Base-by-base conservation (phyloP, 2,113 vertebrate species). In the Pseudorectes ferrugineus region DNA sequence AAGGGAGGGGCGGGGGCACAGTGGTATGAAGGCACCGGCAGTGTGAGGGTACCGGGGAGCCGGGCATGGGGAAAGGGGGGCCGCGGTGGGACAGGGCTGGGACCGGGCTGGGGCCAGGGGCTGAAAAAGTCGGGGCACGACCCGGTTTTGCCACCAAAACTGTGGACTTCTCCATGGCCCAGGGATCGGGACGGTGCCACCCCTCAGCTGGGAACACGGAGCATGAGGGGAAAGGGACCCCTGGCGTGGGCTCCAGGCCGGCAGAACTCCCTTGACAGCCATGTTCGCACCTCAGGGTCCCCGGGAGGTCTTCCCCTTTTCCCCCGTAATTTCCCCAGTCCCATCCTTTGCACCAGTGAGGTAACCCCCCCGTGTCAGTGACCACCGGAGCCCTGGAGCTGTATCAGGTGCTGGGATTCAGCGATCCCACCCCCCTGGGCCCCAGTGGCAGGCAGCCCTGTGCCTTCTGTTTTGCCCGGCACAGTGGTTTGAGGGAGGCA, bases 341-440 rank as follows among this genome's bases (percentile, higher is more conserved):
- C 40, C 33, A 14, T 23, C 48, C 63, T 70, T 63, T 24, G 19
- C 28, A 57, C 25, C 14, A 54, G 19, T 33, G 52, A 33, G 52
- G 52, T 31, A 54, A 33, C 19, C 18, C 18, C 18, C 29, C 52
- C 5, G 11, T 84, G 57, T 31, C 36, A 23, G 42, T 38, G 57
- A 51, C 0, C 0, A 22, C 61, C 1, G 2, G 17, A 54, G 17
- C 12, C 25, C 43, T 43, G 54, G 14, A 55, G 22, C 25, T 2
- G 0, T 59, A n/a, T 45, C 70, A 75, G 40, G 22, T 48, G 25
- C 54, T 26, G 25, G 35, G 48, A 68, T 70, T 55, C 48, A 38
- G 11, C 5, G 3, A 43, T 57, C 42, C 57, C 72, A 29, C 57
- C 11, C 13, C 13, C 23, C 33, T 55, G 57, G 6, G 13, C 33